Evolutionary conservation across 2,888 invertebrate species (phyloP).

Genomic region (Acanthosepion pharaonis): DNA sequence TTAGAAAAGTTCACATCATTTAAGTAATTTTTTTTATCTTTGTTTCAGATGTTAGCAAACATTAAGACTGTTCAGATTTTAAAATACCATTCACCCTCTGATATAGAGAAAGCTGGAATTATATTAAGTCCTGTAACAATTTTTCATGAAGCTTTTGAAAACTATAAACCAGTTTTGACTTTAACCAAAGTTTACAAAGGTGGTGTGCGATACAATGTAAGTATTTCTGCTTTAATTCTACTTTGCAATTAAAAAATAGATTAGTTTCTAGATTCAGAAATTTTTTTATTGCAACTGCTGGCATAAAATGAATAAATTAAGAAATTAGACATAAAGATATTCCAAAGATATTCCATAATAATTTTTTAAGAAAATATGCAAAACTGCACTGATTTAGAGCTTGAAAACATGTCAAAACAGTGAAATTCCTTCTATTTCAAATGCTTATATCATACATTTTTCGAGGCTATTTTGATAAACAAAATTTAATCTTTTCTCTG

Average conservation of each 20-base stretch:
- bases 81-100: conserved; percentile 83
- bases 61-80: conserved; percentile 89
- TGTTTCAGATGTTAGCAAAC: conserved; percentile 79
- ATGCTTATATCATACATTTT: too few species aligned
- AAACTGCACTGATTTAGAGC: too few species aligned
- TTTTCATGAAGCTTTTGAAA: conserved; percentile 86
- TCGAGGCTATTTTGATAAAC: too few species aligned
- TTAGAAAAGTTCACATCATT: background rate
- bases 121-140: conserved; percentile 85
- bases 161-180: conserved; percentile 86
- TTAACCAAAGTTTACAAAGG: conserved; percentile 86
- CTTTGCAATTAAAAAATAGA: too few species aligned
- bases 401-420: too few species aligned
- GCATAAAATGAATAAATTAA: too few species aligned
- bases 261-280: too few species aligned
- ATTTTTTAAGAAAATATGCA: too few species aligned
- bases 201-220: conserved; percentile 89
- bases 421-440: too few species aligned
- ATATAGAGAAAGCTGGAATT: conserved; percentile 80
- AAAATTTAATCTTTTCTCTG: too few species aligned
- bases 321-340: too few species aligned
- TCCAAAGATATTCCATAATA: too few species aligned
- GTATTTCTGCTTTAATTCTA: conserved; percentile 36
- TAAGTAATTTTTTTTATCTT: background rate
- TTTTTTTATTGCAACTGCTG: background rate